Evolutionary conservation across 2,888 invertebrate species (phyloP).

Genomic region (Unio pictorum): DNA sequence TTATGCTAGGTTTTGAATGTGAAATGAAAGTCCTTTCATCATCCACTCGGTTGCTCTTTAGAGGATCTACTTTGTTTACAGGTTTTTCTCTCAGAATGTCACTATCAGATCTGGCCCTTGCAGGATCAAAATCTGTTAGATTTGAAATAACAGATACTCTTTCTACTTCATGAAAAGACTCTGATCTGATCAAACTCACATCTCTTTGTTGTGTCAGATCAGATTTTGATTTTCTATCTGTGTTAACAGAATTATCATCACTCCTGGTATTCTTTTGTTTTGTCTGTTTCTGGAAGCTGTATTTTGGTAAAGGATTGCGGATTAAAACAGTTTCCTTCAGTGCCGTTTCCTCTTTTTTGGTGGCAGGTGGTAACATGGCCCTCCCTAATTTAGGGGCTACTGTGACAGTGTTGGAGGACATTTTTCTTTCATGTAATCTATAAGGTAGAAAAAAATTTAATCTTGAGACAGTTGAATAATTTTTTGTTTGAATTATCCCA

Average conservation of each 20-base stretch:
- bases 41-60: constrained; percentile 1
- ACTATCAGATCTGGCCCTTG: no score
- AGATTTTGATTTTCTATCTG: not conserved
- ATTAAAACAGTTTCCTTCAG: constrained; percentile 48
- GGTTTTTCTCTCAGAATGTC: constrained; percentile 23
- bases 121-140: no score
- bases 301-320: constrained; percentile 55
- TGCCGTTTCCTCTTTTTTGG: constrained; percentile 3
- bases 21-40: not conserved
- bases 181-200: no score
- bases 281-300: constrained; percentile 38
- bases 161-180: no score
- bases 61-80: constrained; percentile 38
- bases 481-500: no score
- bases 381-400: constrained; percentile 18
- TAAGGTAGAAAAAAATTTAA: no score
- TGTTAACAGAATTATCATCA: not conserved
- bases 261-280: not conserved
- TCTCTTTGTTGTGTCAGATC: not conserved
- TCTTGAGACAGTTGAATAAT: no score
- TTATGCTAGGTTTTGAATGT: constrained; percentile 5
- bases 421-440: not conserved
- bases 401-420: constrained; percentile 29
- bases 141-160: no score
- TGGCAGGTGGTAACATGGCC: constrained; percentile 8